A percentile compares a stretch with the other conserved stretches of the same genome.
These are phyloP conservation scores for Agrochola litura DNA, from an alignment of 2,888 invertebrate genomes.

Conservation along the genomic window DNA sequence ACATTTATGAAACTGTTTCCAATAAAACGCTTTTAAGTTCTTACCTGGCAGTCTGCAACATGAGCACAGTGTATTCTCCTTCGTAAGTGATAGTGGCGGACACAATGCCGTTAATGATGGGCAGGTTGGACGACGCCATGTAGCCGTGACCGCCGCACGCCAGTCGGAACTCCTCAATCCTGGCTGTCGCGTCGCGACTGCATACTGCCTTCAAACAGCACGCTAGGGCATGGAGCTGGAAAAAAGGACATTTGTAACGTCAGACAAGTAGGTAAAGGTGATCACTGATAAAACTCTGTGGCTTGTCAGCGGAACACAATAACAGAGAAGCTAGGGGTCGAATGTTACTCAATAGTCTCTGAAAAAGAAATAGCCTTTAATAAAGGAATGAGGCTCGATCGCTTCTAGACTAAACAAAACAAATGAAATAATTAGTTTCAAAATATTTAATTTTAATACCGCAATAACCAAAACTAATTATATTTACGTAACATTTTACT, in stretches of 20 bases:
- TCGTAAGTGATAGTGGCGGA: conserved; percentile 98
- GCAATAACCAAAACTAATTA: not conserved
- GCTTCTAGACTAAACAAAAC: not conserved
- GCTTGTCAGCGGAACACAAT: too few relatives aligned
- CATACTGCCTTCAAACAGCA: conserved; percentile 97
- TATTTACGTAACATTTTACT: not conserved
- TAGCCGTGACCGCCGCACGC: conserved; percentile 99
- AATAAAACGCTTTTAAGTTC: not conserved
- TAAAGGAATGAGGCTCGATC: not conserved
- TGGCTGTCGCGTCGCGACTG: conserved; percentile 92
- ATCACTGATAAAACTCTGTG: not conserved
- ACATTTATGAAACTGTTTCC: not conserved
- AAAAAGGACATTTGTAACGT: not conserved
- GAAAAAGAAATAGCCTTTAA: not conserved
- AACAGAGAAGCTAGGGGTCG: not conserved
- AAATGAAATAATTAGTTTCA: too few relatives aligned
- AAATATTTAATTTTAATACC: too few relatives aligned
- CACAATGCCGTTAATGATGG: conserved; percentile 94
- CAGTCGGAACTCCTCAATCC: conserved; percentile 95
- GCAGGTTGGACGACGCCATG: conserved; percentile 95
- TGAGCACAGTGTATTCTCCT: conserved; percentile 98
- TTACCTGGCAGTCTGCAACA: conserved; percentile 95
- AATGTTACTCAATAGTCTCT: not conserved
- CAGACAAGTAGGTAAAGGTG: not conserved
- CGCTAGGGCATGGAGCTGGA: conserved; percentile 95